Evolutionary conservation across 1,140 invertebrate species (phyloP).

Genomic region (Pachypeltis micranthus): DNA sequence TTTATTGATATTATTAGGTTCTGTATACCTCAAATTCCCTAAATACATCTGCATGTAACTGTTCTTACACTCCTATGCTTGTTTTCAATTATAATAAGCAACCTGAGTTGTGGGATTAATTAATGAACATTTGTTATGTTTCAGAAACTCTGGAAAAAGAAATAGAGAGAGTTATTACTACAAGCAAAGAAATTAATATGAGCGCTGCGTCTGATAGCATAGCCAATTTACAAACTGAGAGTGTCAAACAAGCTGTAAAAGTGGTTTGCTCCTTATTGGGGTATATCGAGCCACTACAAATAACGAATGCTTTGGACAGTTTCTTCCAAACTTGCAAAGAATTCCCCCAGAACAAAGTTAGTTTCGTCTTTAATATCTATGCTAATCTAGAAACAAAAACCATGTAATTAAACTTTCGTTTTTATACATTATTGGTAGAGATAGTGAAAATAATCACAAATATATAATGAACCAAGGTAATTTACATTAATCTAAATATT

Average conservation of each 20-base stretch:
- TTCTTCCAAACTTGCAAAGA: constrained; percentile 50
- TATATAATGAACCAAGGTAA: too few species aligned
- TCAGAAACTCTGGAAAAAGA: constrained; percentile 69
- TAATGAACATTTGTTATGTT: constrained; percentile 24
- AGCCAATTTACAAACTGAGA: constrained; percentile 42
- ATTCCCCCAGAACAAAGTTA: constrained; percentile 21
- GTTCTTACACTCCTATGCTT: background rate
- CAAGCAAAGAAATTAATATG: constrained; percentile 40
- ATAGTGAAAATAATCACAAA: too few species aligned
- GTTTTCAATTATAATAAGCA: constrained; percentile 2
- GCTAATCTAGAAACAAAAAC: too few species aligned
- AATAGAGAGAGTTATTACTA: constrained; percentile 57
- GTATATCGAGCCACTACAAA: constrained; percentile 72
- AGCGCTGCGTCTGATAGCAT: constrained; percentile 36
- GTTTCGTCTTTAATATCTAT: too few species aligned
- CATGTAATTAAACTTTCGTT: too few species aligned
- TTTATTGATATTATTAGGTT: constrained; percentile 64
- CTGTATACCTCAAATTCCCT: constrained; percentile 24
- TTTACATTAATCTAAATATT: too few species aligned
- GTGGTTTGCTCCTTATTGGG: constrained; percentile 79
- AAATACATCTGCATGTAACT: background rate
- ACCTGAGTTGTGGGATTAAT: constrained; percentile 8
- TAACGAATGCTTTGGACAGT: constrained; percentile 58
- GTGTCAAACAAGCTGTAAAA: constrained; percentile 79
- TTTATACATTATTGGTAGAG: too few species aligned